These are phyloP conservation scores for Thalpophila matura DNA, from an alignment of 2,888 invertebrate species.

Conservation along the genomic window DNA sequence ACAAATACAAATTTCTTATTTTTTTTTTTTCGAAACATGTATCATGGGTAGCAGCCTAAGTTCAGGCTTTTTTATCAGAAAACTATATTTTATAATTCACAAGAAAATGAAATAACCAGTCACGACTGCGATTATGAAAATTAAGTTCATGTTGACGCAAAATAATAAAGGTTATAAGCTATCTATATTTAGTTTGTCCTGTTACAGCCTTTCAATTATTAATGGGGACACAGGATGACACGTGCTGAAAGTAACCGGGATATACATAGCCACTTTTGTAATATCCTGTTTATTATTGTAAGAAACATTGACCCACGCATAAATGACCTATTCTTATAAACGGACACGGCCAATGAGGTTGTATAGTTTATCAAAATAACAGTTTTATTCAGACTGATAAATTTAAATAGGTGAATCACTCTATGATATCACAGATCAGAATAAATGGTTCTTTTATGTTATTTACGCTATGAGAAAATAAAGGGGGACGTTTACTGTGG, in stretches of 20 bases:
- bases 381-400: slow-evolving; percentile 25
- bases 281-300: background rate
- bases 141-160: too few species aligned
- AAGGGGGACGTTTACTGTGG: too few species aligned
- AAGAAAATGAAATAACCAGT: too few species aligned
- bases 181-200: too few species aligned
- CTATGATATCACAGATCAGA: slow-evolving; percentile 3
- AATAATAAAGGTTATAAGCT: too few species aligned
- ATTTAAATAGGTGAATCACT: slow-evolving; percentile 20
- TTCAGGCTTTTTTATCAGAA: too few species aligned
- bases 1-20: background rate
- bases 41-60: too few species aligned
- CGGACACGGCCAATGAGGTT: slow-evolving; percentile 34
- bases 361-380: slow-evolving; percentile 23
- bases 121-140: too few species aligned
- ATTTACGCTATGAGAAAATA: background rate
- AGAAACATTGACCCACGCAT: slow-evolving; percentile 47
- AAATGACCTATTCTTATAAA: slow-evolving; percentile 22
- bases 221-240: background rate
- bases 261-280: background rate
- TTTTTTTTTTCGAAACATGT: background rate
- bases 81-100: too few species aligned
- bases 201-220: too few species aligned
- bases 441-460: slow-evolving; percentile 30
- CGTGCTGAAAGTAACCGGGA: slow-evolving; percentile 19